Base-by-base conservation (phyloP, 1,140 invertebrate species). In the Leptestheria dahalacensis region DNA sequence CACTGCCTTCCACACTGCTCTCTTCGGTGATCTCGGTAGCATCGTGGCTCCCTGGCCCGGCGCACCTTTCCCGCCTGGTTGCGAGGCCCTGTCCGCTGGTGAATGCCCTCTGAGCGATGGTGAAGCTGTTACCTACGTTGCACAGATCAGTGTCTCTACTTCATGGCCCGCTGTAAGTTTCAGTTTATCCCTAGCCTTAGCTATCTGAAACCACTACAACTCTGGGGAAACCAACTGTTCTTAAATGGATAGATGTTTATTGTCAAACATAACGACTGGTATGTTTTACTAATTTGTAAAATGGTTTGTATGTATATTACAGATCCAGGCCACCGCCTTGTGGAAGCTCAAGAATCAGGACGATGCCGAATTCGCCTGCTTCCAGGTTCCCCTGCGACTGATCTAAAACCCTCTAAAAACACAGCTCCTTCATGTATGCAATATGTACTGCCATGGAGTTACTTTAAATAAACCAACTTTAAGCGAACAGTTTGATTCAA, bases 131-230 rank as follows among this genome's bases (percentile, higher is more conserved):
- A 60, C 58, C 6, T 26, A 50, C 15, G n/a, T 2, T 3, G 51
- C 58, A 3, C 24, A 50, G 12, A 15, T 60, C 47, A 25, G 24
- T 20, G 21, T 60, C 11, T 50, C 49, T 1, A 29, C 21, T 28
- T n/a, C 15, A 24, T 60, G 23, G 11, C 58, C 58, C 1, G 23
- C 49, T 10, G 58, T 60, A 60, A 60, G 25, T 50, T 15, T 57
- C n/a, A n/a, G n/a, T n/a, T n/a, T n/a, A n/a, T n/a, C n/a, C n/a
- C n/a, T n/a, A n/a, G n/a, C n/a, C n/a, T n/a, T n/a, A n/a, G n/a
- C n/a, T n/a, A n/a, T n/a, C n/a, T n/a, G n/a, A n/a, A n/a, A n/a
- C n/a, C n/a, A n/a, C n/a, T n/a, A n/a, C n/a, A n/a, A n/a, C n/a
- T n/a, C n/a, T n/a, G n/a, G n/a, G n/a, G n/a, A n/a, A n/a, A n/a